Evolutionary conservation across 2,113 vertebrate species (phyloP), one percentile per base, ranked within the genome.

Genomic region (Amazona guildingii): DNA sequence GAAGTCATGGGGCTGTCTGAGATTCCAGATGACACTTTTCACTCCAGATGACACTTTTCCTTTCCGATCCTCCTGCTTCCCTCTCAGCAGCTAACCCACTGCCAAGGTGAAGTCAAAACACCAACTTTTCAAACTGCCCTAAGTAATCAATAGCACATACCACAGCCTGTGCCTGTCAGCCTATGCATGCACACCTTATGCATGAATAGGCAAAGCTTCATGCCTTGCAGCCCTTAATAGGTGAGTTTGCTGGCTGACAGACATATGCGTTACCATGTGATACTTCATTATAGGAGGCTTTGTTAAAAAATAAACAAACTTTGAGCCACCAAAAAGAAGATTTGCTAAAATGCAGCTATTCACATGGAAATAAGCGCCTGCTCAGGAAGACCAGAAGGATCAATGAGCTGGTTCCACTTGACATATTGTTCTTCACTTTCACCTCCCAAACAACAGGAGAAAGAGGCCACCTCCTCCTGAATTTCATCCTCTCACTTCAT

Each of bases 1-100:
- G 96, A 94, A 94, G 62, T 97, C 91, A 96, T 94, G 86, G 73
- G 43, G n/a, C 67, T 94, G 94, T 94, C 94, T 96, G 92, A 93
- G 83, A 91, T 55, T 55, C 54, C 54, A 55, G 54, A 55, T 55
- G 54, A 55, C 18, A 82, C 18, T 11, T 67, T 92, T 83, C 69
- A 35, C 57, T 93, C 48, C 20, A 89, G 94, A 79, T 20, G 8
- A 44, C 67, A 91, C 35, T 93, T 93, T 82, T 5, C 57, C 77
- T 95, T 95, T 94, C 88, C 4, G 0, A 55, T 20, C 48, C 51
- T 88, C 39, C 43, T 0, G 2, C 15, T 81, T 75, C 66, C 27
- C 48, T 76, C 72, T 88, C 33, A 33, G 55, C 29, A 51, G 46
- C 52, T 57, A 33, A n/a, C 33, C 68, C 3, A 2, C 41, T 76